These are phyloP conservation scores for Epinephelus cyanopodus DNA, from an alignment of 2,113 vertebrate species.

Conservation along the genomic window DNA sequence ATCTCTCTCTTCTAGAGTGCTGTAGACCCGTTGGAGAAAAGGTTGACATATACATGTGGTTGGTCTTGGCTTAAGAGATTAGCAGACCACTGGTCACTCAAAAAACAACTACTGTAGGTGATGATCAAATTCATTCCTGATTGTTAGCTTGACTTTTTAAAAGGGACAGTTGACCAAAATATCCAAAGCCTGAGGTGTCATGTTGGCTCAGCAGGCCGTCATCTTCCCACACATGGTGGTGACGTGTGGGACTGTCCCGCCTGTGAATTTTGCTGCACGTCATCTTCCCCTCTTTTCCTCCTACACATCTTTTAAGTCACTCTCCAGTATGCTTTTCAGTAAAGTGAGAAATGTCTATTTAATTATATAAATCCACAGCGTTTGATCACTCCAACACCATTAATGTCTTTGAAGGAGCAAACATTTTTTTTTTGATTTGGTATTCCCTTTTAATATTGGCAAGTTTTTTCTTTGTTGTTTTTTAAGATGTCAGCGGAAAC, in stretches of 20 bases:
- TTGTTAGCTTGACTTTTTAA: constrained; percentile 58
- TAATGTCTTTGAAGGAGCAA: constrained; percentile 60
- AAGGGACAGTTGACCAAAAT: constrained; percentile 51
- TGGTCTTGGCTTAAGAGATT: constrained; percentile 63
- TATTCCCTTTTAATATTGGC: constrained; percentile 62
- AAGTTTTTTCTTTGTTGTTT: constrained; percentile 48
- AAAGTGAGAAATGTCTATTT: constrained; percentile 47
- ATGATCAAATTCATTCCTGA: constrained; percentile 59
- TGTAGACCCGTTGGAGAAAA: constrained; percentile 19
- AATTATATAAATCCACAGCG: constrained; percentile 43
- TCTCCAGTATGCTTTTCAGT: constrained; percentile 26
- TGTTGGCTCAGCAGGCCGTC: constrained; percentile 10
- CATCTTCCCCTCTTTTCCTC: constrained; percentile 7
- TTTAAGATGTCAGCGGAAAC: constrained; percentile 36
- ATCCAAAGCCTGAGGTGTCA: constrained; percentile 32
- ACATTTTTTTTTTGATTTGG: constrained; percentile 54
- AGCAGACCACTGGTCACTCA: constrained; percentile 33
- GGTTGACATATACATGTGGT: constrained; percentile 22
- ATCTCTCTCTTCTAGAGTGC: neutral
- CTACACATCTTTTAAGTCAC: constrained; percentile 24
- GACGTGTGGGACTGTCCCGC: constrained; percentile 36
- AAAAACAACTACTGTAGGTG: constrained; percentile 60
- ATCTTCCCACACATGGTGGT: constrained; percentile 21
- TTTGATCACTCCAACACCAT: constrained; percentile 59
- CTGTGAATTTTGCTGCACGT: constrained; percentile 12